Conservation (phyloP, 2,888 invertebrate genomes). For the Synergus itoensis region DNA sequence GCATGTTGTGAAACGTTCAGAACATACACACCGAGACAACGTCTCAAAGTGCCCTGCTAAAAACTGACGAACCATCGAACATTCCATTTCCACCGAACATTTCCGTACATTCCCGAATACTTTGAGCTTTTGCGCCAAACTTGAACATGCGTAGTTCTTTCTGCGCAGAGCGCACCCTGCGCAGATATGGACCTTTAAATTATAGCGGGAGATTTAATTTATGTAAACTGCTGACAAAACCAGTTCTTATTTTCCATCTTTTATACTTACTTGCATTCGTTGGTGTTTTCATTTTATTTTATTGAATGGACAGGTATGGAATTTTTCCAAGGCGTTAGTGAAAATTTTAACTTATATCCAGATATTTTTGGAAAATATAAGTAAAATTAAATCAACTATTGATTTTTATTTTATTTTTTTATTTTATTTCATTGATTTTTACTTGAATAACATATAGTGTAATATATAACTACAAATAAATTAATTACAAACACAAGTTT, state of each 20-base stretch:
- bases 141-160: too few species aligned
- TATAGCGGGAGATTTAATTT: not conserved
- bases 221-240: not conserved
- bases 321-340: not conserved
- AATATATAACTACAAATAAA: not conserved
- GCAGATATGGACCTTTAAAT: not conserved
- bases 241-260: not conserved
- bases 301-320: not conserved
- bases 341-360: not conserved
- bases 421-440: too few species aligned
- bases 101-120: slow-evolving; percentile 3
- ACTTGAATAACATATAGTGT: not conserved
- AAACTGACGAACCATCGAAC: not conserved
- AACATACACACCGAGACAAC: slow-evolving; percentile 76
- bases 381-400: not conserved
- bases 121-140: too few species aligned
- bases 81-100: not conserved
- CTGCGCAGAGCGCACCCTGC: too few species aligned
- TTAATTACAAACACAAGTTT: not conserved
- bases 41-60: slow-evolving; percentile 71
- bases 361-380: too few species aligned
- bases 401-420: too few species aligned
- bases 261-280: not conserved
- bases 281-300: not conserved
- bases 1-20: slow-evolving; percentile 78